A percentile compares a stretch with the other conserved stretches of the same genome.
Conservation (phyloP, 2,888 invertebrate genomes). For the Tetragnatha montana region DNA sequence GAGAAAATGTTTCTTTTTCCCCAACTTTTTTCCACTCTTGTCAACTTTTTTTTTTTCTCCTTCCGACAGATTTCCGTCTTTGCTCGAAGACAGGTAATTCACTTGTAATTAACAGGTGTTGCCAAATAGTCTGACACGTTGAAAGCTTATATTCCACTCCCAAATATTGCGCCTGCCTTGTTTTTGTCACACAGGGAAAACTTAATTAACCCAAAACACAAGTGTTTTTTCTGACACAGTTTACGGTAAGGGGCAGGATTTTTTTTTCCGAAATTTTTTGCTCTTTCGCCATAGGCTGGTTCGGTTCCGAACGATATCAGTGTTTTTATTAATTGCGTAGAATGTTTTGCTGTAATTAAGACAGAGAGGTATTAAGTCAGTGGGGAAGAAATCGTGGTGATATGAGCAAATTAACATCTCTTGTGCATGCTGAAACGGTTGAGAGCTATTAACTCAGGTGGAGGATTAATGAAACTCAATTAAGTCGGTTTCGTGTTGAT, state of each 20-base stretch:
- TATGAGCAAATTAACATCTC: too few species aligned
- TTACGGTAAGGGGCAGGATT: neutral
- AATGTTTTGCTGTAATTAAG: too few species aligned
- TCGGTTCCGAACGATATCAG: neutral
- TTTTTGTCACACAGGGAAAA: constrained; percentile 18
- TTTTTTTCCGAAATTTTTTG: neutral
- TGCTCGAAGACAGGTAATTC: constrained; percentile 58
- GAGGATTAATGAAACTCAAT: too few species aligned
- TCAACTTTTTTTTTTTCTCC: neutral
- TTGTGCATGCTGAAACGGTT: too few species aligned
- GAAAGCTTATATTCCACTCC: constrained; percentile 34
- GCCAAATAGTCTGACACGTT: constrained; percentile 47
- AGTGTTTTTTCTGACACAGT: neutral
- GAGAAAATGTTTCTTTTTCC: neutral
- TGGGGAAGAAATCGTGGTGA: too few species aligned
- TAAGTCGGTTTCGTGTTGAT: too few species aligned
- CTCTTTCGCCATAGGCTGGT: neutral
- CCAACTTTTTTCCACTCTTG: constrained; percentile 1
- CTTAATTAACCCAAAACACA: constrained; percentile 51
- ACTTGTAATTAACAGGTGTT: constrained; percentile 64
- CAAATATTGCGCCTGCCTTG: constrained; percentile 19
- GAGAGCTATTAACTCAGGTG: too few species aligned
- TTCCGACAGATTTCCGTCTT: constrained; percentile 5
- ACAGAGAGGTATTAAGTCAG: too few species aligned
- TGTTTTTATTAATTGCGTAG: neutral